Percentiles rank a stretch among this genome's conserved stretches.
phyloP scores from a whole-genome alignment of 2,113 vertebrate genomes.

The Anolis sagrei region DNA sequence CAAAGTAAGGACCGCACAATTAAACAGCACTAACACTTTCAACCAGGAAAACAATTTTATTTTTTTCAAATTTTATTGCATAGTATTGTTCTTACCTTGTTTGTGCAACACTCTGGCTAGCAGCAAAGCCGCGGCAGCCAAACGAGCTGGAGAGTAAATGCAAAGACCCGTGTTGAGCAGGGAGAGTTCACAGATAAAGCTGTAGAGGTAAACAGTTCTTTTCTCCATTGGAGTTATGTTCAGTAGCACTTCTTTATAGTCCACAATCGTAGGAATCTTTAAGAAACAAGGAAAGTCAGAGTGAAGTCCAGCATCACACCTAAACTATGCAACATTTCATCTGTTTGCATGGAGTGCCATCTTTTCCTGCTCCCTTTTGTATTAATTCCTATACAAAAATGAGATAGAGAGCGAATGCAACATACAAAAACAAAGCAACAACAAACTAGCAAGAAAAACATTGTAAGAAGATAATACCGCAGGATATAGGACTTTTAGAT shows the following conservation, averaged over 20 bases:
- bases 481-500: no score
- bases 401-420: no score
- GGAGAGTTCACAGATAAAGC: slow-evolving; percentile 94
- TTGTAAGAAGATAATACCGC: no score
- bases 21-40: no score
- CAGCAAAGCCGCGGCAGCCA: slow-evolving; percentile 87
- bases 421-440: no score
- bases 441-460: no score
- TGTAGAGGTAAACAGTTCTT: slow-evolving; percentile 85
- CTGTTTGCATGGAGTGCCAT: no score
- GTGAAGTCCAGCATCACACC: neutral
- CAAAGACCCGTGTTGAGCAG: slow-evolving; percentile 87
- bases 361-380: neutral
- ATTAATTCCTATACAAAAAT: no score
- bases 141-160: slow-evolving; percentile 79
- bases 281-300: neutral
- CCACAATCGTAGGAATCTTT: slow-evolving; percentile 90
- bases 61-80: no score
- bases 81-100: slow-evolving; percentile 77
- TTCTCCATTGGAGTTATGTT: slow-evolving; percentile 80
- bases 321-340: neutral
- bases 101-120: slow-evolving; percentile 86
- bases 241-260: slow-evolving; percentile 91
- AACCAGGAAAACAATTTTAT: no score
- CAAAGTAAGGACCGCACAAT: no score